Conservation (phyloP, 2,113 vertebrate species). For the Percina caprodes region DNA sequence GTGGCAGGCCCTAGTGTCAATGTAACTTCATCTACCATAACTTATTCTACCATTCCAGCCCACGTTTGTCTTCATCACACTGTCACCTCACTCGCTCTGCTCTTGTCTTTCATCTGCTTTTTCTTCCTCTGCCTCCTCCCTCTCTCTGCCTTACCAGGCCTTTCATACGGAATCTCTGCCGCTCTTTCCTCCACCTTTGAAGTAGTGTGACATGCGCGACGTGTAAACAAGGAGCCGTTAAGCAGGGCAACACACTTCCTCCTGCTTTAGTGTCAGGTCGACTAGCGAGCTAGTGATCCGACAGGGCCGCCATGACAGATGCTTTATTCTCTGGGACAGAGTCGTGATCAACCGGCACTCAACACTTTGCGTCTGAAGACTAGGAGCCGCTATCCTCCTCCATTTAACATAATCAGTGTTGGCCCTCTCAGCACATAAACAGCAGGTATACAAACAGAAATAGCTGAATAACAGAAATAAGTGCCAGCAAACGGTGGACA, state of each 20-base stretch:
- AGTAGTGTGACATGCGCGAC: slow-evolving; percentile 64
- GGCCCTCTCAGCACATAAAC: slow-evolving; percentile 14
- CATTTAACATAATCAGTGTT: slow-evolving; percentile 50
- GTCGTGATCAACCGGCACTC: slow-evolving; percentile 46
- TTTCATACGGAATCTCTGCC: slow-evolving; percentile 56
- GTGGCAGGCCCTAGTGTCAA: slow-evolving; percentile 34
- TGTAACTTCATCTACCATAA: slow-evolving; percentile 14
- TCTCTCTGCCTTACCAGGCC: slow-evolving; percentile 48
- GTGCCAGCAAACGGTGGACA: slow-evolving; percentile 31
- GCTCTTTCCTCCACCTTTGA: slow-evolving; percentile 64
- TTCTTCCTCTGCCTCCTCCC: slow-evolving; percentile 54
- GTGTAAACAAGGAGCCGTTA: slow-evolving; percentile 74
- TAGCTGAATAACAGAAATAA: slow-evolving; percentile 31
- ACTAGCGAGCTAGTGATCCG: slow-evolving; percentile 59
- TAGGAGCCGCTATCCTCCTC: slow-evolving; percentile 38
- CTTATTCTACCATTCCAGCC: slow-evolving; percentile 18
- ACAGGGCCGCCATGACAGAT: slow-evolving; percentile 58
- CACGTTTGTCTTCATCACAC: slow-evolving; percentile 45
- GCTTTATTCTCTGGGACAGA: slow-evolving; percentile 60
- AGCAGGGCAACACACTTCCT: slow-evolving; percentile 73
- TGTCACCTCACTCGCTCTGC: slow-evolving; percentile 60
- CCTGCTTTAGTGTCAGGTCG: slow-evolving; percentile 71
- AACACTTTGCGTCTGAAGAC: slow-evolving; percentile 28
- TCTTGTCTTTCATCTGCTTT: slow-evolving; percentile 54
- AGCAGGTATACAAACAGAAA: slow-evolving; percentile 41